These are phyloP conservation scores for Dicroscelio sp. DNA, from an alignment of 2,888 invertebrate genomes.

Conservation along the genomic window DNA sequence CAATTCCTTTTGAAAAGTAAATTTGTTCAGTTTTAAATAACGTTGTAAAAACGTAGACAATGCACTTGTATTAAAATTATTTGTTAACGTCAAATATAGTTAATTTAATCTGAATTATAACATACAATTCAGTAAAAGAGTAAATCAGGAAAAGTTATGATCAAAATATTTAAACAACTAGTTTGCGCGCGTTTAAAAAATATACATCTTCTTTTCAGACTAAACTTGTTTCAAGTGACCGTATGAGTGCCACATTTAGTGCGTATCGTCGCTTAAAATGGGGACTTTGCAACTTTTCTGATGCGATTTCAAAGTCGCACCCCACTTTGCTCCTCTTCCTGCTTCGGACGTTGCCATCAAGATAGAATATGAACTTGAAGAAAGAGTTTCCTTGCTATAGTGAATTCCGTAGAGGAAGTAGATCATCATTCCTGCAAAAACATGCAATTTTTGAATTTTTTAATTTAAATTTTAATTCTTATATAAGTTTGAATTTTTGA, in stretches of 20 bases:
- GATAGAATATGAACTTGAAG: conserved; percentile 93
- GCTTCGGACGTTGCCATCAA: conserved; percentile 94
- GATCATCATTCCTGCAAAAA: conserved; percentile 94
- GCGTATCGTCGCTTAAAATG: conserved; percentile 81
- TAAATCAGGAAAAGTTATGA: not conserved
- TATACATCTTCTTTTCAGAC: conserved; percentile 26
- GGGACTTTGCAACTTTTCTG: conserved; percentile 90
- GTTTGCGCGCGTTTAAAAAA: conserved; percentile 64
- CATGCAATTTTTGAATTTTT: not conserved
- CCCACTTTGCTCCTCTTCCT: conserved; percentile 92
- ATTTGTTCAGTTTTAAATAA: no score
- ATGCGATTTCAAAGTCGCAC: conserved; percentile 91
- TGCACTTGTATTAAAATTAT: no score
- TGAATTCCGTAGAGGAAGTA: conserved; percentile 97
- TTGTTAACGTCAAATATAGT: no score
- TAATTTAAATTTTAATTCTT: no score
- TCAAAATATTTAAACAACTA: not conserved
- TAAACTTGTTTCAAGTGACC: conserved; percentile 8
- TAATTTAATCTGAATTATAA: no score
- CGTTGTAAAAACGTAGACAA: no score
- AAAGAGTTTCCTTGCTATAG: conserved; percentile 95
- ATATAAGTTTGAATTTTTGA: no score
- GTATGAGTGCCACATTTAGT: conserved; percentile 38
- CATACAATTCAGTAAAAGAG: no score
- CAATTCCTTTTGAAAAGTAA: no score